phyloP scores from a whole-genome alignment of 2,888 invertebrate genomes.

The Eupithecia tripunctaria region DNA sequence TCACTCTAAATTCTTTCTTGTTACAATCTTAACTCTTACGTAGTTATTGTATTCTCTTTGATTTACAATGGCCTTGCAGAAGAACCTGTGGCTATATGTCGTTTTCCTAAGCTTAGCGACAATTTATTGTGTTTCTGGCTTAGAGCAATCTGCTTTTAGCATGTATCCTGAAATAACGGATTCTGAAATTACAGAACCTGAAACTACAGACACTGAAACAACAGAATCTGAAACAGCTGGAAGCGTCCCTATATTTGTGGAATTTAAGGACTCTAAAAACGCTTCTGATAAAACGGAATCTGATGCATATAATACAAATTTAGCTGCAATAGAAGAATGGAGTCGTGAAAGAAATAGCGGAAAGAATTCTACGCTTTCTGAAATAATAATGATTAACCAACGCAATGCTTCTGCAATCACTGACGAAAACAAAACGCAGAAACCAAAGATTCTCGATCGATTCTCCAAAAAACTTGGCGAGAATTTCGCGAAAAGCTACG shows the following conservation, averaged over 20 bases:
- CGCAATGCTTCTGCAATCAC: neutral
- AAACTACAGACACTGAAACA: neutral
- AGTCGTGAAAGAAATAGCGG: neutral
- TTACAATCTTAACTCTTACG: no score
- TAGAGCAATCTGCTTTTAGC: neutral
- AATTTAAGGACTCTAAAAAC: neutral
- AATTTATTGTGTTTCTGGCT: neutral
- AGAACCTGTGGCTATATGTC: neutral
- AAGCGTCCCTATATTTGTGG: neutral
- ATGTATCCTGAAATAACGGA: neutral
- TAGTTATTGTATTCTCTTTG: no score
- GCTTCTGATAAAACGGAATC: neutral
- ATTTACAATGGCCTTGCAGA: neutral
- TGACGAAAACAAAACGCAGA: neutral
- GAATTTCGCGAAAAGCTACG: neutral
- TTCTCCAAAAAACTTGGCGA: neutral
- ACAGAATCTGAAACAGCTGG: neutral
- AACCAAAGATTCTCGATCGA: neutral
- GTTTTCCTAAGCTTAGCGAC: neutral
- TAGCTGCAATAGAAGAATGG: neutral
- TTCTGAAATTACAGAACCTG: neutral
- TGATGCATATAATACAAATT: neutral
- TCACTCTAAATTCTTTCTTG: neutral
- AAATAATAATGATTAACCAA: neutral
- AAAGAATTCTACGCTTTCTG: neutral